These are phyloP conservation scores for Periophthalmodon schlosseri DNA, from an alignment of 2,113 vertebrate genomes.

Conservation along the genomic window DNA sequence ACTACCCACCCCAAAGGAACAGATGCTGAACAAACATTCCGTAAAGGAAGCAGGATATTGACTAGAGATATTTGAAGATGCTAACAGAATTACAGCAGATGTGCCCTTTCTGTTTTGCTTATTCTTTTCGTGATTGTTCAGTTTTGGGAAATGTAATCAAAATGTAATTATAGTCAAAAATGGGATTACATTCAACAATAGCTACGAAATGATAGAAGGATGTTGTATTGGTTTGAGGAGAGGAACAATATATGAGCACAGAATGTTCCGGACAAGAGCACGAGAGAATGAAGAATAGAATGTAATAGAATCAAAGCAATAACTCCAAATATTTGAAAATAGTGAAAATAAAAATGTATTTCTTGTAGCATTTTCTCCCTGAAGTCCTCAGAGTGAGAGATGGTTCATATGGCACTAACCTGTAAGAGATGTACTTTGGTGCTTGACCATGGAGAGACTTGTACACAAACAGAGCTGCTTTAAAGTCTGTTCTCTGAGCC, in stretches of 20 bases:
- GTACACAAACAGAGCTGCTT: too few relatives aligned
- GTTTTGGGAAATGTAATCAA: background rate
- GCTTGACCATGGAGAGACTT: too few relatives aligned
- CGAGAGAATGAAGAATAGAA: background rate
- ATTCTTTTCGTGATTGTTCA: background rate
- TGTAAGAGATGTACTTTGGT: too few relatives aligned
- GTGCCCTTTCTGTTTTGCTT: background rate
- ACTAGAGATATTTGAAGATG: too few relatives aligned
- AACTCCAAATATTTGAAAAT: background rate
- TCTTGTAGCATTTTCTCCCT: too few relatives aligned
- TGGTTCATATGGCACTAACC: too few relatives aligned
- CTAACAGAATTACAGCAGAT: background rate
- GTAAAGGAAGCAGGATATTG: too few relatives aligned
- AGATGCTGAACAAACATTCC: background rate
- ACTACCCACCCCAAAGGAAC: conserved; percentile 7
- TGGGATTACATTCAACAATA: background rate
- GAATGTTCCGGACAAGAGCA: background rate
- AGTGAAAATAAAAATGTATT: too few relatives aligned
- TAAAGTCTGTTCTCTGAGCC: too few relatives aligned
- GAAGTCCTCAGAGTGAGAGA: too few relatives aligned
- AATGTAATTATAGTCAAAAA: background rate
- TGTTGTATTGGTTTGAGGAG: background rate
- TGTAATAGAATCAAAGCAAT: background rate
- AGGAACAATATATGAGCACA: background rate
- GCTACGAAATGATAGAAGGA: background rate